Conservation (phyloP, 2,888 invertebrate species). For the Rotaria macrura region DNA sequence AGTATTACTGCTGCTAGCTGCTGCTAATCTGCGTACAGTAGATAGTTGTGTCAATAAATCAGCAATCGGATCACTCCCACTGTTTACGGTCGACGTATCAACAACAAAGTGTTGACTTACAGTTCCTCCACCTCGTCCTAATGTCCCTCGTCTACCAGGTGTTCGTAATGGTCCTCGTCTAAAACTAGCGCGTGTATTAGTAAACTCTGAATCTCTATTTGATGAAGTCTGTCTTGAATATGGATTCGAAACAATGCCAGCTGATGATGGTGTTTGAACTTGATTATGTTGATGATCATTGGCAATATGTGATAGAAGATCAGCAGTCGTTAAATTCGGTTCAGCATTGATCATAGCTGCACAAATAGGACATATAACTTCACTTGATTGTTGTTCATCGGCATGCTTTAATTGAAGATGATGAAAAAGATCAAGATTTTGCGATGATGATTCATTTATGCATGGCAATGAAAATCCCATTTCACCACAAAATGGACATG, state of each 20-base stretch:
- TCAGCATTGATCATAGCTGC: constrained; percentile 81
- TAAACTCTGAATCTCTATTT: not conserved
- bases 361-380: constrained; percentile 79
- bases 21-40: constrained; percentile 66
- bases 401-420: constrained; percentile 69
- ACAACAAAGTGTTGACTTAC: constrained; percentile 19
- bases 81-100: not conserved
- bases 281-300: constrained; percentile 63
- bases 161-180: constrained; percentile 8
- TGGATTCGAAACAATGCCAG: not conserved
- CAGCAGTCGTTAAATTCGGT: constrained; percentile 91
- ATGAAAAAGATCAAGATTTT: constrained; percentile 56
- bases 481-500: constrained; percentile 90
- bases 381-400: constrained; percentile 56
- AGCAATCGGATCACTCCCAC: constrained; percentile 35
- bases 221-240: constrained; percentile 1
- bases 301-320: constrained; percentile 87
- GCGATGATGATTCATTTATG: not conserved
- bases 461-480: constrained; percentile 70
- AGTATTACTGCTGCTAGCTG: constrained; percentile 32
- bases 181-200: not conserved
- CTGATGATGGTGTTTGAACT: not conserved
- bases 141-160: not conserved
- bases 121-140: not conserved
- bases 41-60: constrained; percentile 87